Conservation (phyloP, 1,140 invertebrate genomes). For the Drosophila malerkotliana region DNA sequence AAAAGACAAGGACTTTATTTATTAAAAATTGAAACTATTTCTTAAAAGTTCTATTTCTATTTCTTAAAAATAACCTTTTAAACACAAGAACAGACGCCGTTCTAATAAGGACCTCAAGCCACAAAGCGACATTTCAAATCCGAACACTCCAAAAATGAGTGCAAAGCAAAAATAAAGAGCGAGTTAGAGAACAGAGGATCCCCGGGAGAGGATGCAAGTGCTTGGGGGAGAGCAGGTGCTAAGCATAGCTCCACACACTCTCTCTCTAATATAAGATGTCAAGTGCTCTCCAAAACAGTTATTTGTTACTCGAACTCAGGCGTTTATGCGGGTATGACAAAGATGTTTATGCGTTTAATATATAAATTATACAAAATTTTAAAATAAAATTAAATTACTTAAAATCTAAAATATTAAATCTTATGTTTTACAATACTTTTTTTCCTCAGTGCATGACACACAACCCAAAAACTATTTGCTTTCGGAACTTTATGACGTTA, state of each 20-base stretch:
- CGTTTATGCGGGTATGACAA: too few relatives aligned
- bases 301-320: too few relatives aligned
- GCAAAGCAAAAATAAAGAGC: neutral
- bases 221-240: too few relatives aligned
- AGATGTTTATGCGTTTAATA: too few relatives aligned
- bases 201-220: neutral
- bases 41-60: too few relatives aligned
- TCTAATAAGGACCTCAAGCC: neutral
- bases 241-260: too few relatives aligned
- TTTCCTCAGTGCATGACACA: neutral
- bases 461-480: constrained; percentile 25
- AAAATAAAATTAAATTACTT: too few relatives aligned
- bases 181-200: neutral
- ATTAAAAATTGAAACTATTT: neutral
- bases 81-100: neutral
- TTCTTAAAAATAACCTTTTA: too few relatives aligned
- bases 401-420: neutral
- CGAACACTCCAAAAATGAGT: neutral
- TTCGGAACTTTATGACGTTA: constrained; percentile 58
- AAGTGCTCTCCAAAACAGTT: too few relatives aligned
- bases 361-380: neutral
- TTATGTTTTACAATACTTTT: too few relatives aligned
- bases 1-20: neutral
- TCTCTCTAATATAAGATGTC: too few relatives aligned
- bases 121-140: neutral